A percentile compares a stretch with the other conserved stretches of the same genome.
phyloP scores from a whole-genome alignment of 1,140 invertebrate genomes.

The Hyles euphorbiae region DNA sequence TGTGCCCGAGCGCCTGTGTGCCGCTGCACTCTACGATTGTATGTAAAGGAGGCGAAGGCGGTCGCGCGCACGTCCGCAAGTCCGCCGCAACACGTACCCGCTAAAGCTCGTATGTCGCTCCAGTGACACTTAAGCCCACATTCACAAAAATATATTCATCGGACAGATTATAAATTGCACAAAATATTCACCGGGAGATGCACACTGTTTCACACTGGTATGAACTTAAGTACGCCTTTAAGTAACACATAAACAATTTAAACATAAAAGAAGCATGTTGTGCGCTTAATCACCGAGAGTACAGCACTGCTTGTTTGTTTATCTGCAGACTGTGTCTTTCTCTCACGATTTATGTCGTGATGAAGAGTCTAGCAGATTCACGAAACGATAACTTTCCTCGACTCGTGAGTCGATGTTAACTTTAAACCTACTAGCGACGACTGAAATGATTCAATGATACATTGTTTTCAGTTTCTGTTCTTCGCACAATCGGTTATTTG shows the following conservation, averaged over 20 bases:
- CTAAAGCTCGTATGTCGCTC: constrained; percentile 31
- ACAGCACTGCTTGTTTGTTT: constrained; percentile 25
- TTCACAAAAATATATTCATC: too few relatives aligned
- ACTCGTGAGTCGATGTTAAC: constrained; percentile 20
- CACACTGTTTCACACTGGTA: too few relatives aligned
- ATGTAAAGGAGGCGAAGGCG: constrained; percentile 65
- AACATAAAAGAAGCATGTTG: not conserved
- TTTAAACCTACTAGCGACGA: not conserved
- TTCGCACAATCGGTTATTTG: too few relatives aligned
- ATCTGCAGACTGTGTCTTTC: constrained; percentile 31
- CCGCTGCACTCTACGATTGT: constrained; percentile 54
- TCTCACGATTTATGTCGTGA: constrained; percentile 59
- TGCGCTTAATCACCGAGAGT: not conserved
- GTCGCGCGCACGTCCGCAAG: constrained; percentile 32
- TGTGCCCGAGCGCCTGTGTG: too few relatives aligned
- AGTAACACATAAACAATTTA: too few relatives aligned
- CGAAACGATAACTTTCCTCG: constrained; percentile 52
- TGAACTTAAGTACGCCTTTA: too few relatives aligned
- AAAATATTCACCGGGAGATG: too few relatives aligned
- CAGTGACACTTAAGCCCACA: constrained; percentile 11
- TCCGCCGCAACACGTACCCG: constrained; percentile 25
- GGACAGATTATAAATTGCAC: too few relatives aligned
- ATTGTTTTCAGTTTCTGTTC: not conserved
- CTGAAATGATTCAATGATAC: not conserved
- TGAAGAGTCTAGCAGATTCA: constrained; percentile 50